Conservation (phyloP, 2,888 invertebrate genomes). For the Cheilosia scutellata region DNA sequence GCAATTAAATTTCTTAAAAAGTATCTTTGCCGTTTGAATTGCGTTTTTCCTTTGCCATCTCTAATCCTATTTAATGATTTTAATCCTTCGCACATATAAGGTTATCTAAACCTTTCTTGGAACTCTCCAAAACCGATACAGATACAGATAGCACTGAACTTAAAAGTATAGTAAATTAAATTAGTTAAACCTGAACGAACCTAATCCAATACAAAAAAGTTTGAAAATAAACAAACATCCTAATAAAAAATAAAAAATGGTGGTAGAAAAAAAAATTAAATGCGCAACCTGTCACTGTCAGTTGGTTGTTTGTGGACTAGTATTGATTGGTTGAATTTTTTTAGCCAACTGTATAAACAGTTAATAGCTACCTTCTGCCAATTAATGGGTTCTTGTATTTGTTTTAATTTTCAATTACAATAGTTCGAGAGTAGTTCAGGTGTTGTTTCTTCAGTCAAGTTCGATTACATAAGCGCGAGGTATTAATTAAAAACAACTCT, state of each 20-base stretch:
- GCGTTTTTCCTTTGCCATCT: background rate
- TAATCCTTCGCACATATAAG: background rate
- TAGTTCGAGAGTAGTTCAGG: too few species aligned
- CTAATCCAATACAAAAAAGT: conserved; percentile 25
- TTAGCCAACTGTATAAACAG: background rate
- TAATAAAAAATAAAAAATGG: too few species aligned
- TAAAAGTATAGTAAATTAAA: conserved; percentile 22
- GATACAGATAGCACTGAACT: conserved; percentile 8
- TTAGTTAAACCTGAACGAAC: conserved; percentile 6
- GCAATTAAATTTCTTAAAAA: background rate
- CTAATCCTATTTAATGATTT: conserved; percentile 17
- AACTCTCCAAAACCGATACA: background rate
- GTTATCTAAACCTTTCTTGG: conserved; percentile 2
- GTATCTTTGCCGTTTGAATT: background rate
- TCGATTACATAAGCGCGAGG: too few species aligned
- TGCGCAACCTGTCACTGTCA: background rate
- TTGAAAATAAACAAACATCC: background rate
- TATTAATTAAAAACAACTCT: too few species aligned
- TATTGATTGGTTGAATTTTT: background rate
- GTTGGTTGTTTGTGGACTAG: background rate
- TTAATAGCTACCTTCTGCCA: background rate
- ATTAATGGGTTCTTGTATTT: too few species aligned
- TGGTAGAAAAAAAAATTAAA: background rate
- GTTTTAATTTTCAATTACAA: too few species aligned
- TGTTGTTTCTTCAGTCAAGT: too few species aligned